These are phyloP conservation scores for Protobothrops mucrosquamatus DNA, from an alignment of 2,113 vertebrate genomes.

Conservation along the genomic window DNA sequence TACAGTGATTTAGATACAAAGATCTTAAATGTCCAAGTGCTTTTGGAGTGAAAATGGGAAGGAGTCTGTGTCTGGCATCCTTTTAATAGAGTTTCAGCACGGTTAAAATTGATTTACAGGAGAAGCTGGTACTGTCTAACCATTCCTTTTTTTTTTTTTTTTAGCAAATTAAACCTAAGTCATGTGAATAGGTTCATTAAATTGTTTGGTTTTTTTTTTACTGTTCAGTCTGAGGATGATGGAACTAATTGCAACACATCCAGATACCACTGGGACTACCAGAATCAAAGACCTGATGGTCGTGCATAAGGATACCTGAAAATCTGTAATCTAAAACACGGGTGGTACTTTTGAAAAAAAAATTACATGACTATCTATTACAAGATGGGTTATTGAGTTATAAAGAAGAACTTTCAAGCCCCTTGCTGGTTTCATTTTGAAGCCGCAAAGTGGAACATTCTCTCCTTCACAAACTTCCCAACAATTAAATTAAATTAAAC, in stretches of 20 bases:
- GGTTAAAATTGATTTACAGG: neutral
- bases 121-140: neutral
- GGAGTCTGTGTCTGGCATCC: neutral
- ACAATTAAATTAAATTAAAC: neutral
- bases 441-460: neutral
- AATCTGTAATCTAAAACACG: neutral
- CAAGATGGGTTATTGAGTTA: slow-evolving; percentile 40
- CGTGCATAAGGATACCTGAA: neutral
- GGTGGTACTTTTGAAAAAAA: neutral
- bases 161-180: neutral
- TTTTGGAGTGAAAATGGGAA: neutral
- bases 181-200: neutral
- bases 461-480: neutral
- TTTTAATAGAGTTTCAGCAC: neutral
- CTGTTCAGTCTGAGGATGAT: neutral
- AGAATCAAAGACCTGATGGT: neutral
- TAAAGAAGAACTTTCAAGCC: neutral
- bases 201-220: neutral
- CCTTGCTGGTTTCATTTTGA: slow-evolving; percentile 21
- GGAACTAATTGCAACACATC: neutral
- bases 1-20: neutral
- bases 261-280: neutral
- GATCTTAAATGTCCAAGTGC: neutral
- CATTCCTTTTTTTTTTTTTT: neutral
- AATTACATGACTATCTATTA: slow-evolving; percentile 37